Evolutionary conservation across 2,113 vertebrate genomes (phyloP).

Genomic region (Plestiodon gilberti): DNA sequence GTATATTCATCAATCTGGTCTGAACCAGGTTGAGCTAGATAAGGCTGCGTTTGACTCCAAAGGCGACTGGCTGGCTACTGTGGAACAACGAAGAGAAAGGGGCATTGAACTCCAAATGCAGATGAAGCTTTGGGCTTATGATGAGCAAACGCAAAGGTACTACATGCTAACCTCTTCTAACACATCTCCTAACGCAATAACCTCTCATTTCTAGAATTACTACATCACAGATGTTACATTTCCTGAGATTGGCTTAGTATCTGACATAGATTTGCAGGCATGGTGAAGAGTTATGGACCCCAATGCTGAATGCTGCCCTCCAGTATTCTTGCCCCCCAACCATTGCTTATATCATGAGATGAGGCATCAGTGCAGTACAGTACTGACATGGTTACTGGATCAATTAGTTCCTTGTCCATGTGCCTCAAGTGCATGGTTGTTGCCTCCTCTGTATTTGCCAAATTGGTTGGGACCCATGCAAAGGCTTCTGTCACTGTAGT

Average conservation of each 20-base stretch:
- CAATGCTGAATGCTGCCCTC: too few relatives aligned
- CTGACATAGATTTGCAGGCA: background rate
- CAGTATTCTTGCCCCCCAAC: background rate
- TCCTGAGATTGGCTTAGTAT: background rate
- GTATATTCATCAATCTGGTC: slow-evolving; percentile 83
- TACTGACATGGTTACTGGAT: background rate
- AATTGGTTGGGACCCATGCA: background rate
- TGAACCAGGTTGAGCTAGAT: slow-evolving; percentile 87
- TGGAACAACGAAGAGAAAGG: slow-evolving; percentile 85
- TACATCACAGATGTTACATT: background rate
- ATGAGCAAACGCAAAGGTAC: slow-evolving; percentile 89
- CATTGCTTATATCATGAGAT: background rate
- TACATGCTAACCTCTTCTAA: background rate
- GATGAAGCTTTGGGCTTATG: slow-evolving; percentile 90
- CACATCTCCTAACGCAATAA: background rate
- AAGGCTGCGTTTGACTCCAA: slow-evolving; percentile 79
- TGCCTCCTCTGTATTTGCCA: background rate
- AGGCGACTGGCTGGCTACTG: slow-evolving; percentile 90
- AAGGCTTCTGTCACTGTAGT: too few relatives aligned
- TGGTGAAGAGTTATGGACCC: background rate
- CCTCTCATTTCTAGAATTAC: background rate
- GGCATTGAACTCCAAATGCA: slow-evolving; percentile 80
- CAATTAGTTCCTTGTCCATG: background rate
- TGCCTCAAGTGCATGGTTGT: background rate
- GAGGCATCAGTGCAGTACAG: background rate